phyloP scores from a whole-genome alignment of 2,113 vertebrate genomes.

The Quiscalus mexicanus region DNA sequence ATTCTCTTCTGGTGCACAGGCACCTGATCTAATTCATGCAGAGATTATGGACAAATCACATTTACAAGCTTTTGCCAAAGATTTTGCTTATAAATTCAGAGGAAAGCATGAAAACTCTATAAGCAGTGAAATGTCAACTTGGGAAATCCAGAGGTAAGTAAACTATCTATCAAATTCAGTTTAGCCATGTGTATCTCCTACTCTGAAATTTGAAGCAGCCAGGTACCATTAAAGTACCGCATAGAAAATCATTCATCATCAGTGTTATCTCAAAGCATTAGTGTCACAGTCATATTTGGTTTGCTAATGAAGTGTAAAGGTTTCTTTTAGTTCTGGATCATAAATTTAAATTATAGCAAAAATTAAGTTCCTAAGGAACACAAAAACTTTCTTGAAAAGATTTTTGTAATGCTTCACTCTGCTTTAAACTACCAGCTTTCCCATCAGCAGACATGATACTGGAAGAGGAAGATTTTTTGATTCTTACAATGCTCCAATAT shows the following conservation, averaged over 20 bases:
- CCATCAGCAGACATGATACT: not conserved
- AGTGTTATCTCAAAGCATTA: not conserved
- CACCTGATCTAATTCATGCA: slow-evolving; percentile 8
- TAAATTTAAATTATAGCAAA: not conserved
- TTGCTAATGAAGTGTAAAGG: not conserved
- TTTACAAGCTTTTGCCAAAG: slow-evolving; percentile 39
- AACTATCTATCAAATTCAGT: not conserved
- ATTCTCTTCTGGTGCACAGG: slow-evolving; percentile 6
- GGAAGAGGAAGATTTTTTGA: not conserved
- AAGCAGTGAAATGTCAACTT: not conserved
- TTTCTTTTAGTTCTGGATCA: not conserved
- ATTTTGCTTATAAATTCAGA: slow-evolving; percentile 37
- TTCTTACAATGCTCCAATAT: not conserved
- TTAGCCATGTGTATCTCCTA: not conserved
- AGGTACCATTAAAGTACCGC: not conserved
- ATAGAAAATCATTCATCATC: not conserved
- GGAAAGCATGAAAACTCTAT: slow-evolving; percentile 33
- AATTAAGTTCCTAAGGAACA: not conserved
- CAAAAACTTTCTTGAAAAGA: not conserved
- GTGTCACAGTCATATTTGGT: not conserved
- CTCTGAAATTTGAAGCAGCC: not conserved
- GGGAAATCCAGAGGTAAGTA: not conserved
- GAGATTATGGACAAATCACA: slow-evolving; percentile 30
- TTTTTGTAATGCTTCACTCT: not conserved
- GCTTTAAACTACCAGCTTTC: not conserved